Percentiles rank a stretch among this genome's conserved stretches.
Evolutionary conservation across 2,113 vertebrate genomes (phyloP).

Genomic region (Thoracochromis brauschi): DNA sequence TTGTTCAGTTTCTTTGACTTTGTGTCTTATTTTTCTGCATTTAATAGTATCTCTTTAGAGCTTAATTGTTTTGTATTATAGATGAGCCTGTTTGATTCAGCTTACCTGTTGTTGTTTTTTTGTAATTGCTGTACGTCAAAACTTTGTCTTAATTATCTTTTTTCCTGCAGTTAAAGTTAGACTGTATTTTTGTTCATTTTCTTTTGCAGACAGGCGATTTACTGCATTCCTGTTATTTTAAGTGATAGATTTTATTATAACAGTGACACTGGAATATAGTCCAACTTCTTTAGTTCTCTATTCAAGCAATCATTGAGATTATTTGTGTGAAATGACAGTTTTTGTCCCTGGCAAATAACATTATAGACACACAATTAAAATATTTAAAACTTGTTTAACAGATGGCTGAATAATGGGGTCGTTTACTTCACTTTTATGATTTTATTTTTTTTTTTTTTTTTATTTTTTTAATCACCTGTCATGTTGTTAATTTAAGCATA

Average conservation of each 20-base stretch:
- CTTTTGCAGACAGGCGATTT: not conserved
- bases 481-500: not conserved
- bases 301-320: not conserved
- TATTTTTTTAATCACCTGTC: not conserved
- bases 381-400: constrained; percentile 28
- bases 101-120: not conserved
- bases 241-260: not conserved
- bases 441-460: not conserved
- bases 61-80: not conserved
- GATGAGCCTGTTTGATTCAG: not conserved
- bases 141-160: not conserved
- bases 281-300: not conserved
- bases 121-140: not conserved
- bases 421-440: not conserved
- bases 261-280: not conserved
- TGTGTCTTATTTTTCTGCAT: not conserved
- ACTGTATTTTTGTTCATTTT: not conserved
- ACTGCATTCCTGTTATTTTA: not conserved
- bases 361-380: not conserved
- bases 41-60: not conserved
- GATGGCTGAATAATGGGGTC: not conserved
- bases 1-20: not conserved
- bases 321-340: not conserved
- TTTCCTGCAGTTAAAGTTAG: not conserved
- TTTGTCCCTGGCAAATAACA: not conserved